These are phyloP conservation scores for Centropristis striata DNA, from an alignment of 2,113 vertebrate species.

Conservation along the genomic window DNA sequence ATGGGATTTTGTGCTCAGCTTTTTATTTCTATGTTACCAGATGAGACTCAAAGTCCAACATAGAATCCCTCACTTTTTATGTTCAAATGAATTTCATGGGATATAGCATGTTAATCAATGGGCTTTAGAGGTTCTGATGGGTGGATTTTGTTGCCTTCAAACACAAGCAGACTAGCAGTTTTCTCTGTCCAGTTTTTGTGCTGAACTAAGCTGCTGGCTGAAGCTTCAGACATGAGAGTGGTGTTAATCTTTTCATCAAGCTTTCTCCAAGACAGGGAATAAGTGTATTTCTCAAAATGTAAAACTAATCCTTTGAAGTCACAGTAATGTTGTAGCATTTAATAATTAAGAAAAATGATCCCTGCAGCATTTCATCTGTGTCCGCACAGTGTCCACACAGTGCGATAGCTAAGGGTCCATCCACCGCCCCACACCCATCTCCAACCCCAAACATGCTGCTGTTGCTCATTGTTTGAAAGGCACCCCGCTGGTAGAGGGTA, in stretches of 20 bases:
- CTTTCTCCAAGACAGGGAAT: not conserved
- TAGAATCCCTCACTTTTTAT: not conserved
- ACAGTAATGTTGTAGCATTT: no score
- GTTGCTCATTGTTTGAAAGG: slow-evolving; percentile 35
- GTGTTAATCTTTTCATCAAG: not conserved
- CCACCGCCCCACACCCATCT: not conserved
- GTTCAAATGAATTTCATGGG: no score
- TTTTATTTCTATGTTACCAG: not conserved
- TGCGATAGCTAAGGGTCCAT: not conserved
- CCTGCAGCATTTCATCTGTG: not conserved
- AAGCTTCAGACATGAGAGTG: not conserved
- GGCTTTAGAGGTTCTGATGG: not conserved
- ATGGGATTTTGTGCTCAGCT: no score
- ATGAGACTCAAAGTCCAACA: not conserved
- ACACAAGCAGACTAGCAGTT: not conserved
- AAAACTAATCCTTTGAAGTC: not conserved
- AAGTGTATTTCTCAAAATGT: not conserved
- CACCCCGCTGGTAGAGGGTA: slow-evolving; percentile 16
- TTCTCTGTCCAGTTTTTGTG: not conserved
- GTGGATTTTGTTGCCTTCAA: not conserved
- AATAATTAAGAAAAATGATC: not conserved
- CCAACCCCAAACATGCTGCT: slow-evolving; percentile 22
- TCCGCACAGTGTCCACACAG: not conserved
- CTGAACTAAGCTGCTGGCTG: not conserved
- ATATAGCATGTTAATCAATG: not conserved